Evolutionary conservation across 2,113 vertebrate species (phyloP).

Genomic region (Pachycephala philippinensis): DNA sequence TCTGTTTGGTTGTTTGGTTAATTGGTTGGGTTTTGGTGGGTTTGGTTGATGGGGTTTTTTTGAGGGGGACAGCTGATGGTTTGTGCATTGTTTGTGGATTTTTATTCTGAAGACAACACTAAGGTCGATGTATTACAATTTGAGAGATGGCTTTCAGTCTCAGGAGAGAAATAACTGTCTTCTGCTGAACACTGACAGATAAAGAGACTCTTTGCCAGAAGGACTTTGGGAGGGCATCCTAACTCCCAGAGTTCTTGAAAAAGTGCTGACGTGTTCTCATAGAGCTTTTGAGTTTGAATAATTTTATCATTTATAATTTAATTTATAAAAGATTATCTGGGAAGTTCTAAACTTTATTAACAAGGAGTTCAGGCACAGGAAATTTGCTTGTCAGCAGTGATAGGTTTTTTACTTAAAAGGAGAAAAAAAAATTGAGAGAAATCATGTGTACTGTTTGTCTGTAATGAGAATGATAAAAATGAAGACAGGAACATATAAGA

Average conservation of each 20-base stretch:
- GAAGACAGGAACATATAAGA: neutral
- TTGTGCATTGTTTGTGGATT: neutral
- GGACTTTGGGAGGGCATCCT: neutral
- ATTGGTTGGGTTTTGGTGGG: neutral
- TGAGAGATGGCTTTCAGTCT: neutral
- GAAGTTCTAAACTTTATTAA: neutral
- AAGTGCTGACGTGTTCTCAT: neutral
- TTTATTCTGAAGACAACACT: rapidly evolving
- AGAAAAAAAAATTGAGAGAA: neutral
- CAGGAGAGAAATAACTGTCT: neutral
- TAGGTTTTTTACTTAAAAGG: neutral
- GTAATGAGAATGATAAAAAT: neutral
- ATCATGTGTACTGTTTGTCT: rapidly evolving
- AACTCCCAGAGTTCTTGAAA: neutral
- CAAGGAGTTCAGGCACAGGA: neutral
- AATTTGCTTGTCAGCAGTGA: neutral
- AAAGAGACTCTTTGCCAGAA: neutral
- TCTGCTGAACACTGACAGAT: neutral
- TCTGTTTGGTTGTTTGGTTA: neutral
- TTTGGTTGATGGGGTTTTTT: neutral
- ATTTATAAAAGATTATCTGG: neutral
- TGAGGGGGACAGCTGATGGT: neutral
- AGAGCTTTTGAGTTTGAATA: neutral
- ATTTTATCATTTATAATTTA: neutral
- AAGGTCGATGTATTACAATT: neutral